Percentiles rank a stretch among this genome's conserved stretches.
These are phyloP conservation scores for Bellardia bayeri DNA, from an alignment of 2,888 invertebrate species.

Conservation along the genomic window DNA sequence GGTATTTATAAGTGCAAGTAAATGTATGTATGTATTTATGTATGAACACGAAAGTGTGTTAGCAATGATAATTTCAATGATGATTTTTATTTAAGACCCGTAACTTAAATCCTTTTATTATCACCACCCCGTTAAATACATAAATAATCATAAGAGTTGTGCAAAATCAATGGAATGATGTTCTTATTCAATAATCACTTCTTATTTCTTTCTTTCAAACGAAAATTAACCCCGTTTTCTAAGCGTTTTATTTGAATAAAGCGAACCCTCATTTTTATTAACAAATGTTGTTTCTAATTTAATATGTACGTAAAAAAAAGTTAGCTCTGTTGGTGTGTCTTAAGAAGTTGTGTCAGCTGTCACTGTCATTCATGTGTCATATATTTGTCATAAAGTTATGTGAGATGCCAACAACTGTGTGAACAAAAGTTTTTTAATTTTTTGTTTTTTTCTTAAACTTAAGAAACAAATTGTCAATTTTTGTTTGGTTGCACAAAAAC, in stretches of 20 bases:
- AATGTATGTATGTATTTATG: not conserved
- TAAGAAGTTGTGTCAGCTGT: slow-evolving; percentile 60
- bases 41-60: not conserved
- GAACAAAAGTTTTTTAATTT: slow-evolving; percentile 38
- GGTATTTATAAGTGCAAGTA: not conserved
- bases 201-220: not conserved
- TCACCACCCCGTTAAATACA: slow-evolving; percentile 33
- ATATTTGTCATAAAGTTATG: slow-evolving; percentile 54
- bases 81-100: slow-evolving; percentile 31
- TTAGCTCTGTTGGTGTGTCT: slow-evolving; percentile 4
- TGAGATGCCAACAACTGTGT: slow-evolving; percentile 55
- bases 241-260: not conserved
- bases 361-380: slow-evolving; percentile 62
- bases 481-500: not conserved
- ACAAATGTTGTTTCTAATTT: slow-evolving; percentile 43
- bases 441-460: slow-evolving; percentile 15
- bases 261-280: slow-evolving; percentile 26
- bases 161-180: slow-evolving; percentile 54
- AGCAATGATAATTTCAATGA: slow-evolving; percentile 44
- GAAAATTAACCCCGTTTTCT: slow-evolving; percentile 53
- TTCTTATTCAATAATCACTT: slow-evolving; percentile 46
- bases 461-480: slow-evolving; percentile 46
- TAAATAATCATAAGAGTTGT: not conserved
- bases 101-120: slow-evolving; percentile 63
- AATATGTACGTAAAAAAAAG: slow-evolving; percentile 19